Percentiles rank a stretch among this genome's conserved stretches.
These are phyloP conservation scores for Drosophila borborema DNA, from an alignment of 2,888 invertebrate species.

Conservation along the genomic window DNA sequence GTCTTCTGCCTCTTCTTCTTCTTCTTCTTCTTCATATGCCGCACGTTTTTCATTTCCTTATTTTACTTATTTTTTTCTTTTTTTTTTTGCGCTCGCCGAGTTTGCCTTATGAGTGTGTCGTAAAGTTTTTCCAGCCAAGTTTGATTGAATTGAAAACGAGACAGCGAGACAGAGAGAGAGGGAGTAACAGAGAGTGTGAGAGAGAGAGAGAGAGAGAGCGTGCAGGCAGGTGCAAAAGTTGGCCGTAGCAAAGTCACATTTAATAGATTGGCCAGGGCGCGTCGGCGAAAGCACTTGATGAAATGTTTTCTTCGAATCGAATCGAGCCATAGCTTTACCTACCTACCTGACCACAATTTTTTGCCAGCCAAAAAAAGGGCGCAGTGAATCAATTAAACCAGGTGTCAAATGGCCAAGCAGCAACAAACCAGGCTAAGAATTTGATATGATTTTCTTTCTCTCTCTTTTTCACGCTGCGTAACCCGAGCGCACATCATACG, in stretches of 20 bases:
- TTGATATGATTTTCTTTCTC: conserved; percentile 34
- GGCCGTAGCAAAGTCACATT: conserved; percentile 21
- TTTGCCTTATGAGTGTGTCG: conserved; percentile 61
- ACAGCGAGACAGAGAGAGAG: background rate
- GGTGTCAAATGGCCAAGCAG: conserved; percentile 22
- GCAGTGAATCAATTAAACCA: conserved; percentile 29
- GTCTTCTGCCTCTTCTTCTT: too few relatives aligned
- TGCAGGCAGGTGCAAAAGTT: too few relatives aligned
- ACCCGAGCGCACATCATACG: conserved; percentile 19
- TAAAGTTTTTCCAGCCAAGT: conserved; percentile 64
- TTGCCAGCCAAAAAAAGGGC: conserved; percentile 13
- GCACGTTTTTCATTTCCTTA: conserved; percentile 66
- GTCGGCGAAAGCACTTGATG: background rate
- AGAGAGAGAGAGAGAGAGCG: too few relatives aligned
- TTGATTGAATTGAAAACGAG: conserved; percentile 68
- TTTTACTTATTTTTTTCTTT: conserved; percentile 4
- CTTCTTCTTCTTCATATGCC: conserved; percentile 41
- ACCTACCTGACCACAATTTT: conserved; percentile 8
- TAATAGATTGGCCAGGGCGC: conserved; percentile 27
- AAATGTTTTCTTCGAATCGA: conserved; percentile 23
- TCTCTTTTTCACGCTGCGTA: too few relatives aligned
- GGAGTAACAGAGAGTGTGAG: too few relatives aligned
- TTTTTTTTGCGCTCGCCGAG: conserved; percentile 4
- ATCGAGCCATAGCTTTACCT: too few relatives aligned
- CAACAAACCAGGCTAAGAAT: background rate